Evolutionary conservation across 2,888 invertebrate species (phyloP).

Genomic region (Bugulina stolonifera): DNA sequence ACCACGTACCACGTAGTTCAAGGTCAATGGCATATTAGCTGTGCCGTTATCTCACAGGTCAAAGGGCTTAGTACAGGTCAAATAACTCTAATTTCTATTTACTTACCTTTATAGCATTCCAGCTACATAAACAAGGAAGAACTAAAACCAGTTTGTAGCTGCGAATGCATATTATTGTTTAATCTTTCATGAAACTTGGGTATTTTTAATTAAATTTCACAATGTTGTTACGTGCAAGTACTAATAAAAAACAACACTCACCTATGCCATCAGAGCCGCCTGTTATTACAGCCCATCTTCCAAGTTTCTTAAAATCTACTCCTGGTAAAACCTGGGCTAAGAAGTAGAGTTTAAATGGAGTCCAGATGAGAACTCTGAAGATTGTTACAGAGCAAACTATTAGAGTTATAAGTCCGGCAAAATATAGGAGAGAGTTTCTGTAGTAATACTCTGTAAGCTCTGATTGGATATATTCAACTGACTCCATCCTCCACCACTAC

Average conservation of each 20-base stretch:
- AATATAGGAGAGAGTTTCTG: neutral
- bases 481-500: neutral
- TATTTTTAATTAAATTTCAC: too few species aligned
- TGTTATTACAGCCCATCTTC: slow-evolving; percentile 17
- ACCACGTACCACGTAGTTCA: too few species aligned
- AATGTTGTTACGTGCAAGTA: too few species aligned
- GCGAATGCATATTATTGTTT: too few species aligned
- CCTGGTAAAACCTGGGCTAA: slow-evolving; percentile 4
- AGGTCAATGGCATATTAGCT: too few species aligned
- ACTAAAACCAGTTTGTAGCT: too few species aligned
- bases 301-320: neutral
- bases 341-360: slow-evolving; percentile 14
- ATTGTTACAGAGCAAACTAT: neutral
- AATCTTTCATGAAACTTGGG: too few species aligned
- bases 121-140: too few species aligned
- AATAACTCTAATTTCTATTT: too few species aligned
- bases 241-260: neutral
- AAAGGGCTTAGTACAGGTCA: too few species aligned
- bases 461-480: neutral
- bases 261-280: slow-evolving; percentile 17
- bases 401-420: neutral
- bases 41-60: too few species aligned
- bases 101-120: too few species aligned
- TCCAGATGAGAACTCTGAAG: neutral
- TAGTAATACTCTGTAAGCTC: neutral